phyloP scores from a whole-genome alignment of 2,888 invertebrate genomes.

The Morinoia aosen region DNA sequence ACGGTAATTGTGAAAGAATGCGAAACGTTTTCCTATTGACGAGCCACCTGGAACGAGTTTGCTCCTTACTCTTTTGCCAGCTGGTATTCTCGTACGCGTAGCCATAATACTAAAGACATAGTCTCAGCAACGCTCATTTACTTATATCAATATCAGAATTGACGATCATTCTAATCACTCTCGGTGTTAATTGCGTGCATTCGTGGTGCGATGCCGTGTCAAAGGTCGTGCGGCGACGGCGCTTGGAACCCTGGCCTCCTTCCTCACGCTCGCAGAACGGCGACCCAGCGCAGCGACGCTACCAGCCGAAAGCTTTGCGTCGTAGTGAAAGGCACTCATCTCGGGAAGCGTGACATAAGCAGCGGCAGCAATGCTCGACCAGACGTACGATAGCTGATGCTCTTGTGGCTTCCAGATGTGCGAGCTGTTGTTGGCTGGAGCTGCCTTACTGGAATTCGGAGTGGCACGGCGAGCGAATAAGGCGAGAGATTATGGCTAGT shows the following conservation, averaged over 20 bases:
- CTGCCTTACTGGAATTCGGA: conserved; percentile 46
- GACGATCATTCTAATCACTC: not conserved
- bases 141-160: not conserved
- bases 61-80: not conserved
- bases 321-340: conserved; percentile 52
- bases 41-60: not conserved
- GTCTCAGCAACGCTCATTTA: not conserved
- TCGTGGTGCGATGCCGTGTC: conserved; percentile 4
- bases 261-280: not conserved
- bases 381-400: conserved; percentile 53
- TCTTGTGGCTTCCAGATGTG: conserved; percentile 53
- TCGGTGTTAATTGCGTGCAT: conserved; percentile 25
- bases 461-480: conserved; percentile 39
- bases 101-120: not conserved
- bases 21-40: not conserved
- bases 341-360: conserved; percentile 49
- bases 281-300: conserved; percentile 23
- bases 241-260: not conserved
- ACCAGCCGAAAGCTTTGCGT: conserved; percentile 35
- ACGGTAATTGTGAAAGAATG: not conserved
- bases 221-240: conserved; percentile 30
- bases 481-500: conserved; percentile 22
- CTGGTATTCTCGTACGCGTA: not conserved
- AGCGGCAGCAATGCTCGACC: conserved; percentile 38
- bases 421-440: conserved; percentile 49